A percentile compares a stretch with the other conserved stretches of the same genome.
Conservation (phyloP, 2,888 invertebrate genomes). For the Eubasilissa splendida region DNA sequence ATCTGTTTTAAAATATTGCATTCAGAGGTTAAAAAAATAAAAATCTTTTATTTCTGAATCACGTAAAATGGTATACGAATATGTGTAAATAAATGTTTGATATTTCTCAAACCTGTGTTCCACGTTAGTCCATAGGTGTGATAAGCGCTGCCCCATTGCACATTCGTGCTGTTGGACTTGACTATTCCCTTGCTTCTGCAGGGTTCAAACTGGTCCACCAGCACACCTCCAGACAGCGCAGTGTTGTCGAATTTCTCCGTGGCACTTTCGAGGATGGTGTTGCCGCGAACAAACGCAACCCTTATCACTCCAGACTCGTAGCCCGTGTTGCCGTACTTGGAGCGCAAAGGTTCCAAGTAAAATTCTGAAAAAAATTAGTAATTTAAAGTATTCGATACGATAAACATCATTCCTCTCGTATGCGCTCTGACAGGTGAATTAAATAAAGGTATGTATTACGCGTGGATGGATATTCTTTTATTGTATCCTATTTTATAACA, state of each 20-base stretch:
- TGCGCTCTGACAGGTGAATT: too few species aligned
- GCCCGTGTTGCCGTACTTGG: conserved; percentile 74
- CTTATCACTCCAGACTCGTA: conserved; percentile 81
- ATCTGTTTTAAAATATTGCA: too few species aligned
- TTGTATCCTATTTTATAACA: too few species aligned
- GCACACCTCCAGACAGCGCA: conserved; percentile 71
- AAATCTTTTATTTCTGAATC: too few species aligned
- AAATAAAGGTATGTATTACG: too few species aligned
- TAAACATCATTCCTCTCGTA: too few species aligned
- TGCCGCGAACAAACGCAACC: conserved; percentile 80
- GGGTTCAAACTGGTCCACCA: conserved; percentile 63
- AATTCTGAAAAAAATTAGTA: conserved; percentile 61
- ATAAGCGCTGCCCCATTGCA: conserved; percentile 73
- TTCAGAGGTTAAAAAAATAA: too few species aligned
- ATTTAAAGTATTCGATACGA: too few species aligned
- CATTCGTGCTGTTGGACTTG: conserved; percentile 58
- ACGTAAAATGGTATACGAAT: too few species aligned
- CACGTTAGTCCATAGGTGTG: conserved; percentile 79
- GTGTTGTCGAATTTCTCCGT: conserved; percentile 63
- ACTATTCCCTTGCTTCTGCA: conserved; percentile 64
- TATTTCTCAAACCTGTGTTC: conserved; percentile 70
- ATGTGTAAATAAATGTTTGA: too few species aligned
- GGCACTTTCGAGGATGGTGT: conserved; percentile 64
- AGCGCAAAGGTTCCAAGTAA: conserved; percentile 76
- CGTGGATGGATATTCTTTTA: too few species aligned